Evolutionary conservation across 1,140 invertebrate genomes (phyloP).

Genomic region (Zaprionus nigranus): DNA sequence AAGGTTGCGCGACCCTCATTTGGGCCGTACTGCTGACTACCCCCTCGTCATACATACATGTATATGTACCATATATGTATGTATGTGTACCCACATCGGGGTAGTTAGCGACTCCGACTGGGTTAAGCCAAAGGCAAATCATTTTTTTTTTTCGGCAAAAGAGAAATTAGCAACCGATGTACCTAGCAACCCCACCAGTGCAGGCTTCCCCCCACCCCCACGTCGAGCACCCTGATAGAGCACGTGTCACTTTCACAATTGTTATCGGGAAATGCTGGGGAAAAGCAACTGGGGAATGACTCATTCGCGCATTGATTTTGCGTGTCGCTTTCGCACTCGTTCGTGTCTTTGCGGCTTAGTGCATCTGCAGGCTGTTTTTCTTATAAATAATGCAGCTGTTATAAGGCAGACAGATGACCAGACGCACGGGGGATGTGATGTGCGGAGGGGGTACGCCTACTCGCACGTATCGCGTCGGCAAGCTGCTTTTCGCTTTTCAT

Average conservation of each 20-base stretch:
- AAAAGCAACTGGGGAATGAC: conserved; percentile 46
- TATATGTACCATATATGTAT: too few relatives aligned
- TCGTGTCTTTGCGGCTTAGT: conserved; percentile 4
- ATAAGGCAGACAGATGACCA: not conserved
- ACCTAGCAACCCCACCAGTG: too few relatives aligned
- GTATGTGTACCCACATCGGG: not conserved
- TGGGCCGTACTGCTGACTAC: not conserved
- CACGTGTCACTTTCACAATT: conserved; percentile 76
- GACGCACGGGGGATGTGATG: not conserved
- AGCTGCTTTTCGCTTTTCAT: conserved; percentile 49
- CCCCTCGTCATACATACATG: not conserved
- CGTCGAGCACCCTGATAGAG: not conserved
- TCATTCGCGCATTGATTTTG: conserved; percentile 55
- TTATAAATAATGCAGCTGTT: conserved; percentile 58
- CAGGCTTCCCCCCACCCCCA: too few relatives aligned
- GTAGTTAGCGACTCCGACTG: conserved; percentile 11
- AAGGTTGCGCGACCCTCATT: conserved; percentile 33
- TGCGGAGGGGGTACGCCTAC: not conserved
- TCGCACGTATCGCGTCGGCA: conserved; percentile 16
- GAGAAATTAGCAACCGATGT: conserved; percentile 16
- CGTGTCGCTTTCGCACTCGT: not conserved
- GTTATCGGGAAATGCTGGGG: conserved; percentile 24
- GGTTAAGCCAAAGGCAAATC: not conserved
- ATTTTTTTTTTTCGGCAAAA: not conserved
- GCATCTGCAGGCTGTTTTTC: conserved; percentile 28